Conservation (phyloP, 2,113 vertebrate genomes). For the Rhinoptilus africanus region DNA sequence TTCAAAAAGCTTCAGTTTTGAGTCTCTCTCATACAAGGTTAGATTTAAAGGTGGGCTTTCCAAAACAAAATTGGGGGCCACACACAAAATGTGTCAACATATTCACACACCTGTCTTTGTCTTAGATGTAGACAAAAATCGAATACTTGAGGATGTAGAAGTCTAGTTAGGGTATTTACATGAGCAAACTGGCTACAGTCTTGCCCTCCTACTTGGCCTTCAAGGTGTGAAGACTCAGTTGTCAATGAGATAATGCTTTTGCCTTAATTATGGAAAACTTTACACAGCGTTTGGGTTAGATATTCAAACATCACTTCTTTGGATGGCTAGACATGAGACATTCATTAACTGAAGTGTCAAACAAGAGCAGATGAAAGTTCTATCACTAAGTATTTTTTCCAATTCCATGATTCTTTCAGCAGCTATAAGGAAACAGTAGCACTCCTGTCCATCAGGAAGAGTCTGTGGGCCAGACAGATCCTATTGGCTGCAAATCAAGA, state of each 20-base stretch:
- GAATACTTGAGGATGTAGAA: not conserved
- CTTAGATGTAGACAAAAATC: not conserved
- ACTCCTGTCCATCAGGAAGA: constrained; percentile 11
- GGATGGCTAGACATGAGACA: not conserved
- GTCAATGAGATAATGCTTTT: not conserved
- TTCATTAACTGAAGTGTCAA: constrained; percentile 11
- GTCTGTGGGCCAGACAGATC: constrained; percentile 16
- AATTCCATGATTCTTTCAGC: constrained; percentile 22
- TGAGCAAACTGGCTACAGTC: not conserved
- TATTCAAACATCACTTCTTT: not conserved
- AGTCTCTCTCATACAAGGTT: not conserved
- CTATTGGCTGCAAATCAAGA: constrained; percentile 33
- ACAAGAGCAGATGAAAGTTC: constrained; percentile 26
- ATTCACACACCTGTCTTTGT: not conserved
- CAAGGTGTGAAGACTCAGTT: not conserved
- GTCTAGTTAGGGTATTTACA: not conserved
- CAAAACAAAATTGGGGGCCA: not conserved
- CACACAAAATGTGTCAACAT: not conserved
- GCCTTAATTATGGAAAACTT: not conserved
- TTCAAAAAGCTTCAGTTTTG: not conserved
- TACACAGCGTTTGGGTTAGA: not conserved
- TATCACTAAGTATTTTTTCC: not conserved
- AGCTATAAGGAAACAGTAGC: constrained; percentile 44
- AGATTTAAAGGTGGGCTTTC: not conserved
- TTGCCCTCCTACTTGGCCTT: not conserved